Percentiles rank a stretch among this genome's conserved stretches.
phyloP scores from a whole-genome alignment of 2,113 vertebrate genomes.

The Ctenomys sociabilis region DNA sequence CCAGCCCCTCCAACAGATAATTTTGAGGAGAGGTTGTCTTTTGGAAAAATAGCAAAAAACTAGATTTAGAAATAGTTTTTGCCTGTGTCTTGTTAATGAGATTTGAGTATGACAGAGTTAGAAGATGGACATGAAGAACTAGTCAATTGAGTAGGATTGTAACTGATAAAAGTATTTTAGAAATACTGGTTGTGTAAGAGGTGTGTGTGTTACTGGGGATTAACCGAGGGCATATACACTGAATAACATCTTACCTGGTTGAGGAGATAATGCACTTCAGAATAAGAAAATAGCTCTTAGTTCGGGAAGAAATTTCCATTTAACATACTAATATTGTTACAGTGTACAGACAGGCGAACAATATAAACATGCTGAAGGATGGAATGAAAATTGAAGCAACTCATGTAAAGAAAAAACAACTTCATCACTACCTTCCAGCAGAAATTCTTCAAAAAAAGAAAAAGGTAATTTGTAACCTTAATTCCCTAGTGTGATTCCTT shows the following conservation, averaged over 20 bases:
- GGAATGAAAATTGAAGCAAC: constrained; percentile 98
- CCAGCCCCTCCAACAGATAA: background rate
- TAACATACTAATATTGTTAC: constrained; percentile 73
- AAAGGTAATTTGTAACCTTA: constrained; percentile 87
- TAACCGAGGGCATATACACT: background rate
- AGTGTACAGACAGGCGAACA: constrained; percentile 98
- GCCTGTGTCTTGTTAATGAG: constrained; percentile 23
- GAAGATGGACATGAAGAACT: background rate
- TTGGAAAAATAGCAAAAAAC: constrained; percentile 43
- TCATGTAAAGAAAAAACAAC: constrained; percentile 96
- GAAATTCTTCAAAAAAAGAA: constrained; percentile 95
- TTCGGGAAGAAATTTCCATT: constrained; percentile 33
- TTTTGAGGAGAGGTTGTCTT: constrained; percentile 49
- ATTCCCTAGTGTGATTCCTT: background rate
- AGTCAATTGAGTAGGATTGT: constrained; percentile 16
- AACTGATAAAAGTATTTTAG: constrained; percentile 29
- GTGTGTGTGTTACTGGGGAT: background rate
- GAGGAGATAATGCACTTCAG: constrained; percentile 27
- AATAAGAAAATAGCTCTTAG: background rate
- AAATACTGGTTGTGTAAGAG: constrained; percentile 46
- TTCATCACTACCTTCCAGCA: constrained; percentile 95
- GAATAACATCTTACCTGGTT: background rate
- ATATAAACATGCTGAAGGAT: constrained; percentile 96
- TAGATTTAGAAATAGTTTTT: background rate
- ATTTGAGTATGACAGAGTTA: constrained; percentile 37